phyloP scores from a whole-genome alignment of 1,140 invertebrate genomes.

The Tetragnatha versicolor region DNA sequence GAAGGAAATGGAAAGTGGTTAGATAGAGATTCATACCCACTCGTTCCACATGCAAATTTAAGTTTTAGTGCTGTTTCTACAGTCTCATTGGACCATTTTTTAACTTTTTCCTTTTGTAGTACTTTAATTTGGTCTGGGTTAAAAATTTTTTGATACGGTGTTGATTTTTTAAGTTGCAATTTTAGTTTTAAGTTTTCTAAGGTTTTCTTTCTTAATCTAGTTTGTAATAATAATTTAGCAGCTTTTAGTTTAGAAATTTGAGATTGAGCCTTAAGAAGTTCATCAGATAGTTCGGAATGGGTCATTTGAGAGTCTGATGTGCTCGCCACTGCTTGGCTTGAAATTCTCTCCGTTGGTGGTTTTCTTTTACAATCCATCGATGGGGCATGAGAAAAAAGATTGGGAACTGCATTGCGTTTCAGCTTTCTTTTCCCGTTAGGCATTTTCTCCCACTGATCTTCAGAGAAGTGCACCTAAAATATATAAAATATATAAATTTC shows the following conservation, averaged over 20 bases:
- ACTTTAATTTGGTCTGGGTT: background rate
- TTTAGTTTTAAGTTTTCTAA: background rate
- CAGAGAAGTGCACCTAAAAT: background rate
- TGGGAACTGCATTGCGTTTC: background rate
- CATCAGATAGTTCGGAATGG: too few relatives aligned
- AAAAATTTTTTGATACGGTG: background rate
- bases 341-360: background rate
- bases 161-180: background rate
- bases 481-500: too few relatives aligned
- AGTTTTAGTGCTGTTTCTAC: background rate
- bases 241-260: background rate
- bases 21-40: too few relatives aligned
- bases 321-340: background rate
- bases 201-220: background rate
- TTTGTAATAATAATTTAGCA: background rate
- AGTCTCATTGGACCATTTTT: background rate
- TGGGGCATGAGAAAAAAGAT: background rate
- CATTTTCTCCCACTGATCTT: background rate
- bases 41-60: conserved; percentile 11
- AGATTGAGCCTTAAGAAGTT: background rate
- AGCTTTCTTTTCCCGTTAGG: background rate
- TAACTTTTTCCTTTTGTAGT: background rate
- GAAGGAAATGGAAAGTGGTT: background rate
- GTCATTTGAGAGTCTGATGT: background rate
- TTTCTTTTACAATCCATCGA: background rate